Base-by-base conservation (phyloP, 2,888 invertebrate species). In the Acanthosepion esculentum region DNA sequence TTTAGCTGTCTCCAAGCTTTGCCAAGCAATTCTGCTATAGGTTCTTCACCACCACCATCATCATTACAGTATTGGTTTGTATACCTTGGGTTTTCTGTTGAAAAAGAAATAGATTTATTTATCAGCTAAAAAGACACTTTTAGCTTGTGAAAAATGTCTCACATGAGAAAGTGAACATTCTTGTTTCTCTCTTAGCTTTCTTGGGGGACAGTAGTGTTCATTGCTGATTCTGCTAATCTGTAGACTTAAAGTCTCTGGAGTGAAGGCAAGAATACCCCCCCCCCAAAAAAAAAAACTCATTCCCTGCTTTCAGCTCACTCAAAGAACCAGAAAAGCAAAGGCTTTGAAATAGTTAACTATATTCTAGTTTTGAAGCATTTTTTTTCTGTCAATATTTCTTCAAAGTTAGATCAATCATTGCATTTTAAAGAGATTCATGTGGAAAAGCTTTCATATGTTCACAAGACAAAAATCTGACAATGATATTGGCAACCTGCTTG, bases 401-500 rank as follows among this genome's bases (percentile, higher is more conserved):
- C 41, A 20, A 20, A 59, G 50, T 50, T 50, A 3, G 20, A 59
- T 59, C 59, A 59, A 59, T 59, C 59, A 6, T 59, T 6, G 6
- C 26, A 59, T 20, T 59, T 20, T 20, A 6, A 59, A 20, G 59
- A 59, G 59, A n/a, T 78, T 78, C 78, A 78, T n/a, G 78, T n/a
- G 12, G 18, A n/a, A n/a, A 64, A 64, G 26, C 26, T 64, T 64
- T 26, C 8, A 64, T 12, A n/a, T 78, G n/a, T 78, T 78, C 78
- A 78, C 18, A n/a, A 78, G 78, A 78, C n/a, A 78, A 78, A 78
- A 29, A 78, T n/a, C n/a, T 78, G n/a, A 29, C 78, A 78, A 29
- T 78, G 78, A 78, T 78, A n/a, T 78, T n/a, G n/a, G 78, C 78
- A n/a, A 78, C 78, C n/a, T n/a, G 78, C 78, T 78, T 78, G 29